These are phyloP conservation scores for Ophthalmolycus amberensis DNA, from an alignment of 2,113 vertebrate species.

Conservation along the genomic window DNA sequence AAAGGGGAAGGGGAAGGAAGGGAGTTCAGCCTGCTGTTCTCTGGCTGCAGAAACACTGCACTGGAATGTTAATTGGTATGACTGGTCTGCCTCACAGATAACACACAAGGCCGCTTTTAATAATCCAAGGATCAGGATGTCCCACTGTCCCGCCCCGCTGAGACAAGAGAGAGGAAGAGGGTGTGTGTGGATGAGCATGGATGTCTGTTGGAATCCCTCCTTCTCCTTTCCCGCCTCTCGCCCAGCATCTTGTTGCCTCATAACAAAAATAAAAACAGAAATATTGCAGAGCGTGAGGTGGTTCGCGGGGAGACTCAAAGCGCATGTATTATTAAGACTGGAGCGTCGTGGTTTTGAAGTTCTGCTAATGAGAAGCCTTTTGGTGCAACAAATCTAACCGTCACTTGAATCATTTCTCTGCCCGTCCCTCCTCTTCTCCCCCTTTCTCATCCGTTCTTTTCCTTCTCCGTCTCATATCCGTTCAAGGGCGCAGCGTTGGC, in stretches of 20 bases:
- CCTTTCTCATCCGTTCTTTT: background rate
- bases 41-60: slow-evolving; percentile 53
- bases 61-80: slow-evolving; percentile 80
- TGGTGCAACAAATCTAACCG: slow-evolving; percentile 64
- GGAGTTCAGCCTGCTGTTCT: slow-evolving; percentile 46
- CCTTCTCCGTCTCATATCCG: slow-evolving; percentile 16
- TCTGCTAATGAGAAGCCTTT: slow-evolving; percentile 72
- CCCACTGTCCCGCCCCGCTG: slow-evolving; percentile 26
- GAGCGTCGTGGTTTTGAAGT: slow-evolving; percentile 65
- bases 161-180: slow-evolving; percentile 7
- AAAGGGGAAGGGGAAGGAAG: slow-evolving; percentile 20
- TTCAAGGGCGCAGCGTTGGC: slow-evolving; percentile 51
- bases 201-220: slow-evolving; percentile 26
- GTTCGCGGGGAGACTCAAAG: slow-evolving; percentile 59
- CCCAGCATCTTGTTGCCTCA: slow-evolving; percentile 43
- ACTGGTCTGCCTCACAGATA: slow-evolving; percentile 72
- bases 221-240: slow-evolving; percentile 18
- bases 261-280: slow-evolving; percentile 59
- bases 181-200: background rate
- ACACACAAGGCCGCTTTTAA: slow-evolving; percentile 63
- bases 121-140: slow-evolving; percentile 68
- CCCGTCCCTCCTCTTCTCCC: slow-evolving; percentile 26
- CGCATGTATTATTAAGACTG: slow-evolving; percentile 69
- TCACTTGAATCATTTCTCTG: slow-evolving; percentile 67
- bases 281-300: slow-evolving; percentile 51